Base-by-base conservation (phyloP, 2,888 invertebrate species). In the Tortricodes alternella region DNA sequence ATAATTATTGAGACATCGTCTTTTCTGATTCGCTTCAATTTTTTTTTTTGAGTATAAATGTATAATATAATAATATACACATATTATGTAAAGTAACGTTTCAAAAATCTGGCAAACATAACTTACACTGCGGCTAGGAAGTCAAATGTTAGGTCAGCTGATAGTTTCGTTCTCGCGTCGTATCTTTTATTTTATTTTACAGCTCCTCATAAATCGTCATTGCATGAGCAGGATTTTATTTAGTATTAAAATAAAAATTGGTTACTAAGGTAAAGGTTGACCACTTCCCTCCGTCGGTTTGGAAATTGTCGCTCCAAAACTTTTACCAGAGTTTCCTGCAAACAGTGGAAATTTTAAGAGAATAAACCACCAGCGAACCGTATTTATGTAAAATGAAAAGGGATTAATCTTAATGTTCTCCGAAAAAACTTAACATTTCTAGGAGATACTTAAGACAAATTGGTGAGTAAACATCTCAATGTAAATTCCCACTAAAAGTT, bases 401-500 rank as follows among this genome's bases (percentile, higher is more conserved):
- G 11, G 3, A 21, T 44, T 18, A 29, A 27, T 39, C 39, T 39
- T 18, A 7, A 29, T 11, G n/a, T 29, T 27, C 18, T 29, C 27
- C 18, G 2, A 11, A 29, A 11, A 29, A 44, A 11, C 24, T 15
- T 21, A 16, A 18, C 44, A 3, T 1, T 44, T 3, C 29, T 29
- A 44, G 29, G 34, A 44, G 37, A 58, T 35, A 21, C 58, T 53
- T 48, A 62, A 68, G 63, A 71, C 68, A 66, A 71, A 74, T 73
- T 70, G 63, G 63, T 70, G 63, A 64, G 64, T 49, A 68, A 72
- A 69, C 67, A 67, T 65, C 64, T 69, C 62, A 60, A 67, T 70
- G 64, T 62, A 57, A 69, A 72, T 65, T 72, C 68, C 66, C 62
- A 66, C 63, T 64, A 63, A 71, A 78, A 80, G 71, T 77, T 81